These are phyloP conservation scores for Grallaria varia DNA, from an alignment of 2,113 vertebrate genomes.

Conservation along the genomic window DNA sequence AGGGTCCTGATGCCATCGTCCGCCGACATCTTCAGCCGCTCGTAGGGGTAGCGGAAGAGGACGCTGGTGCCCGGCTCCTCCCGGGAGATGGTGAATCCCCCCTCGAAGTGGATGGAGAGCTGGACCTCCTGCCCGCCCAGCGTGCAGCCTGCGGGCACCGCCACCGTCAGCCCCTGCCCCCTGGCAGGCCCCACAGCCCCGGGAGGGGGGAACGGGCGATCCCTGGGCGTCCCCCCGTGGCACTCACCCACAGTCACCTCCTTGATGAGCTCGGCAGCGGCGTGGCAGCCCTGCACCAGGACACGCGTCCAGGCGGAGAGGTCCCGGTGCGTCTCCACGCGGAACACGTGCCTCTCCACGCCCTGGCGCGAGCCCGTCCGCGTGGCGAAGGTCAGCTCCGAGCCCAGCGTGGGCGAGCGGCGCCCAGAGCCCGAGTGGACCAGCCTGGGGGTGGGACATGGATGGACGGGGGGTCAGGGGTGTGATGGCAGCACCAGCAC, in stretches of 20 bases:
- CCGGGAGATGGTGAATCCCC: constrained; percentile 87
- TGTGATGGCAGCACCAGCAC: fast-evolving
- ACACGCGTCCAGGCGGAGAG: constrained; percentile 91
- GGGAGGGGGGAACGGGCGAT: no score
- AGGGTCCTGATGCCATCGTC: constrained; percentile 91
- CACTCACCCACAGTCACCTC: constrained; percentile 85
- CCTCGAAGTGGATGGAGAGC: constrained; percentile 92
- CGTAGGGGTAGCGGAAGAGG: constrained; percentile 89
- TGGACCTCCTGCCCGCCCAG: constrained; percentile 86
- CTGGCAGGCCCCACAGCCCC: background rate
- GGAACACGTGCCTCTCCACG: constrained; percentile 91
- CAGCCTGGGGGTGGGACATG: constrained; percentile 70
- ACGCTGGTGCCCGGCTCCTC: constrained; percentile 76
- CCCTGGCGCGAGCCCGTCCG: constrained; percentile 90
- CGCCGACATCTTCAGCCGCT: constrained; percentile 91
- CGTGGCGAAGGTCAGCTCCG: constrained; percentile 89
- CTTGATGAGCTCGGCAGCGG: constrained; percentile 87
- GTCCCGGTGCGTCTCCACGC: constrained; percentile 94
- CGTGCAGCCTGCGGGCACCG: constrained; percentile 80
- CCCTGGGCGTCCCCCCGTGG: fast-evolving
- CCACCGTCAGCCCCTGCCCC: background rate
- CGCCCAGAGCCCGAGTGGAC: constrained; percentile 88
- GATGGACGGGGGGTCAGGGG: background rate
- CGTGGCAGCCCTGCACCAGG: constrained; percentile 90
- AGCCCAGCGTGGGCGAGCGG: constrained; percentile 83